phyloP scores from a whole-genome alignment of 1,140 invertebrate genomes.

The Pogonomyrmex californicus region DNA sequence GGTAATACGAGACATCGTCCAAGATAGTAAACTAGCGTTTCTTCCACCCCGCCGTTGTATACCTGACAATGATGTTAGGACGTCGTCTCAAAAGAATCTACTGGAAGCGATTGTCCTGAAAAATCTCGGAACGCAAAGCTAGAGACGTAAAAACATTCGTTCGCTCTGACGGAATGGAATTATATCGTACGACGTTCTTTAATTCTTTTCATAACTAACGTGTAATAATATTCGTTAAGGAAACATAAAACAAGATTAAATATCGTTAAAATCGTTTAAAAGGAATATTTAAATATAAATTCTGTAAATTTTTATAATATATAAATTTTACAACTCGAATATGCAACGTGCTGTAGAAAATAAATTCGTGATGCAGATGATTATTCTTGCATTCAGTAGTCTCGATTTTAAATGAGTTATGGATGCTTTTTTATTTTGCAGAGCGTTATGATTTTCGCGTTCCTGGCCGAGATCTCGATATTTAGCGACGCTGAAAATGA shows the following conservation, averaged over 20 bases:
- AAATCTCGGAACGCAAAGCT: constrained; percentile 5
- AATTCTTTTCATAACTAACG: neutral
- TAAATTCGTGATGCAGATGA: neutral
- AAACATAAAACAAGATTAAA: constrained; percentile 3
- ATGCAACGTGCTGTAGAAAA: neutral
- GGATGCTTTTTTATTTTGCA: constrained; percentile 16
- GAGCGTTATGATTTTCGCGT: neutral
- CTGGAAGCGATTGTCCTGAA: constrained; percentile 22
- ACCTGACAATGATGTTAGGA: neutral
- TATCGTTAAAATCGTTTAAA: neutral
- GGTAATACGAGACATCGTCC: constrained; percentile 39
- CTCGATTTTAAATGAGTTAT: constrained; percentile 2
- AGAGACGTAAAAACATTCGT: constrained; percentile 2
- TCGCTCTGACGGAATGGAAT: neutral
- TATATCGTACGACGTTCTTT: too few relatives aligned
- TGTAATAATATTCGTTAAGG: neutral
- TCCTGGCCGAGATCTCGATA: neutral
- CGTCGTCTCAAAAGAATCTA: neutral
- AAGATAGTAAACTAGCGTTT: constrained; percentile 1
- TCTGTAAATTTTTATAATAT: neutral
- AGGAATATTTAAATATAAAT: neutral
- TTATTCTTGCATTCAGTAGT: neutral
- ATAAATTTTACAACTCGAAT: neutral
- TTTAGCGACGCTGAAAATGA: constrained; percentile 44
- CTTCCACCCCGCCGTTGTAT: neutral